Base-by-base conservation (phyloP, 2,113 vertebrate genomes). In the Tenebrosternarchus preto region DNA sequence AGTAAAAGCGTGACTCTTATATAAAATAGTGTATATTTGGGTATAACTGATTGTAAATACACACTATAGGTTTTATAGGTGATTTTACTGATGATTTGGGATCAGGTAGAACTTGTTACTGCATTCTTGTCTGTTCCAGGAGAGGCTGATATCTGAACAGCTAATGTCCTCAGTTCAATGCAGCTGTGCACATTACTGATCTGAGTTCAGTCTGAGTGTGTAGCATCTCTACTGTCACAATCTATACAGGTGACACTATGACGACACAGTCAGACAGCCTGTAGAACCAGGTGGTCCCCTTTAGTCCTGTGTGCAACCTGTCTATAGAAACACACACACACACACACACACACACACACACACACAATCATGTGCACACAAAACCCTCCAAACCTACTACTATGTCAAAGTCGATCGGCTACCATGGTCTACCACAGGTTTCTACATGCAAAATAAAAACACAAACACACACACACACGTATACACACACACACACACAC, bases 361-460 rank as follows among this genome's bases (percentile, higher is more conserved):
- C 43, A 46, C 43, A 46, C 43, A 46, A 9, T 15, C 43, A 50
- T 12, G 15, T 12, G 15, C 43, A 50, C 43, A 75, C 71, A 56
- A 27, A 73, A 36, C 76, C 73, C 69, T 43, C 56, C 72, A 82
- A 74, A 83, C 82, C 85, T 60, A n/a, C 76, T 84, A 73, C 82
- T 89, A 83, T 81, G 81, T 86, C 82, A 83, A 79, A 79, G 80
- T 82, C 81, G 83, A 73, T 86, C 85, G 83, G 60, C 66, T 69
- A 20, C 5, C 55, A 80, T 57, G 82, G 63, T n/a, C 33, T 36
- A 36, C 33, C 33, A 36, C 33, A 36, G 33, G 43, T 12, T 50
- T 50, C 43, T 50, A 50, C 77, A 78, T 85, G 66, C 77, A 64
- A 19, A 75, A 50, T 63, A 46, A 55, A 29, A n/a, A n/a, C n/a